phyloP scores from a whole-genome alignment of 2,797 vertebrate genomes.

The Leptatherina wallacei region DNA sequence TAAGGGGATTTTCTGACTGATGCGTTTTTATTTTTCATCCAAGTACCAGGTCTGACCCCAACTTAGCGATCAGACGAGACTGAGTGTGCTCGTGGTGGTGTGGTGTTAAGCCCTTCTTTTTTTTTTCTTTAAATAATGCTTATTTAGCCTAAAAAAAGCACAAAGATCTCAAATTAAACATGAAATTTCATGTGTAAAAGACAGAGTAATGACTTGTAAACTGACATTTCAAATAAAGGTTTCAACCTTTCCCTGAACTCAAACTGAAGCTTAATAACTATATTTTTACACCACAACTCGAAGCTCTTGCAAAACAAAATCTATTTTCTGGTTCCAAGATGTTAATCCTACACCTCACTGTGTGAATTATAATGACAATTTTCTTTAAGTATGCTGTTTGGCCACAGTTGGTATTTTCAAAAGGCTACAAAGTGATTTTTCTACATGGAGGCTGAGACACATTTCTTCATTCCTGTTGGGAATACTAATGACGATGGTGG shows the following conservation, averaged over 20 bases:
- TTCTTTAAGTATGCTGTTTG: conserved; percentile 2
- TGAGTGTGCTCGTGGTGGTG: no score
- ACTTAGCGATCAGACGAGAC: neutral
- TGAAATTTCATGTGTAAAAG: neutral
- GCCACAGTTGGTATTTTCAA: conserved; percentile 37
- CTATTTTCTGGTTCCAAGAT: neutral
- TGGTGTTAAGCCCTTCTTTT: no score
- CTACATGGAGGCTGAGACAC: conserved; percentile 32
- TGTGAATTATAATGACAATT: neutral
- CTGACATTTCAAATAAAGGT: neutral
- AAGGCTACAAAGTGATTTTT: conserved; percentile 36
- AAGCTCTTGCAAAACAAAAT: neutral
- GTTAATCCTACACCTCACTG: conserved; percentile 2
- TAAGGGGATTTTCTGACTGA: neutral
- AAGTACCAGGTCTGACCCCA: neutral
- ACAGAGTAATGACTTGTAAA: neutral
- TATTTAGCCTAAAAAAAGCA: neutral
- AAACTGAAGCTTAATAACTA: neutral
- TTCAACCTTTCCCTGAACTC: neutral
- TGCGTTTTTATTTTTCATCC: neutral
- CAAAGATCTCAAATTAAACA: neutral
- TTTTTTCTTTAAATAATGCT: neutral
- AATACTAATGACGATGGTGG: conserved; percentile 74
- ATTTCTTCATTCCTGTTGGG: conserved; percentile 51
- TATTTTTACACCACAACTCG: neutral